Evolutionary conservation across 2,888 invertebrate genomes (phyloP), one percentile per base, ranked within the genome.

Genomic region (Allacma fusca): DNA sequence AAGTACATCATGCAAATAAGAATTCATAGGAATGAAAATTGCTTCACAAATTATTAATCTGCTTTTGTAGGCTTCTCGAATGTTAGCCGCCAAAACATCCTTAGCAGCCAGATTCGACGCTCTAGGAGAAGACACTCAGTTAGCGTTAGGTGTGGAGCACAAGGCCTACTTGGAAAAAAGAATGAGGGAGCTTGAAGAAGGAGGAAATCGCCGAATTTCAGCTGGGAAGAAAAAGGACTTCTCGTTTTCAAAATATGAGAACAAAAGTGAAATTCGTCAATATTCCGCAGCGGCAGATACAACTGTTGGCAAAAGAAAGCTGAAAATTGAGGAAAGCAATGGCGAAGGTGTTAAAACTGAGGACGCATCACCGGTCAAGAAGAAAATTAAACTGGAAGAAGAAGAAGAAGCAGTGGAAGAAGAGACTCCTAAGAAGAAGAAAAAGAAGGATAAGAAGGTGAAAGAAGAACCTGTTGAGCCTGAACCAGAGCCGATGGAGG

Each of bases 81-180:
- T 98, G 91, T 88, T 99, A 84, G 98, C 99, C 0, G 97, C 98
- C 0, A 99, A 99, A 87, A 94, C 97, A 0, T 91, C 98, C 0
- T 87, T 99, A 43, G 96, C 96, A 0, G 94, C 95, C 0, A 91
- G 99, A 84, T 93, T 96, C 0, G 99, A 99, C 87, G 99, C 99
- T 0, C 91, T 99, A 24, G 97, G 97, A 0, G 98, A 99, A 86
- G 96, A 95, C 59, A 91, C 90, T 0, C 88, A 88, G 0, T 92
- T 93, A 84, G 94, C 95, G 81, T 87, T 98, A 29, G 98, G 98
- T 4, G 91, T 93, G 0, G 94, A 94, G 85, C 95, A 97, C 86
- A 93, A 94, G 86, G 95, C 94, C 0, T 96, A 94, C 86, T 87
- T 99, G 76, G 97, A 98, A 87, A 89, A 91, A 1, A 89, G 93